Evolutionary conservation across 2,113 vertebrate species (phyloP), one percentile per base, ranked within the genome.

Genomic region (Gila orcuttii): DNA sequence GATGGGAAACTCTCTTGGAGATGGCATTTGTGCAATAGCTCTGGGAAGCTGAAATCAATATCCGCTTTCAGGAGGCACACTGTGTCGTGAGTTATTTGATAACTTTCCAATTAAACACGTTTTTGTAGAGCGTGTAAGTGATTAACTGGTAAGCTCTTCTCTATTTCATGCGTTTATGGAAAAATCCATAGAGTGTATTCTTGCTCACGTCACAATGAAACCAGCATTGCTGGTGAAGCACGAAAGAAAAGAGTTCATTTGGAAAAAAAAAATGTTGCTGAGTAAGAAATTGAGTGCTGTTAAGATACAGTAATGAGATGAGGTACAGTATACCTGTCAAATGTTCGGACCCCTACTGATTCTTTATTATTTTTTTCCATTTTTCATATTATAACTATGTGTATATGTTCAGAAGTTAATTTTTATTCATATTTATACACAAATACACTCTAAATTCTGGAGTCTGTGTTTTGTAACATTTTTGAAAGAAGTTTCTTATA

Each of bases 81-180:
- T 77, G 59, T 83, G 80, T 76, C 6, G 0, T 21, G 64, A 66
- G 36, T 52, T 86, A 66, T 77, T 77, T 86, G 79, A 84, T 84
- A 87, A 84, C 82, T 87, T 84, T 87, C 62, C 55, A 69, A 80
- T 87, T 77, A 87, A 80, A 87, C 68, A 80, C 36, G 71, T 52
- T 87, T 84, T 31, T 79, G 52, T 52, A 19, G 52, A 66, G 76
- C 4, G 39, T 84, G 55, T 82, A 25, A 25, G 60, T 69, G 82
- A 86, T 86, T 83, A 83, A 76, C 69, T 82, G 77, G 64, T 52
- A 64, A 66, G 42, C 60, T 66, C 60, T 66, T 81, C 59, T 45
- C 59, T 64, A 81, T 81, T 66, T 81, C 60, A 47, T 47, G 42
- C 36, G 45, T 60, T 81, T 74, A 45, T 59, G 39, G 78, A 17